Base-by-base conservation (phyloP, 2,888 invertebrate genomes). In the Andrena hattorfiana region DNA sequence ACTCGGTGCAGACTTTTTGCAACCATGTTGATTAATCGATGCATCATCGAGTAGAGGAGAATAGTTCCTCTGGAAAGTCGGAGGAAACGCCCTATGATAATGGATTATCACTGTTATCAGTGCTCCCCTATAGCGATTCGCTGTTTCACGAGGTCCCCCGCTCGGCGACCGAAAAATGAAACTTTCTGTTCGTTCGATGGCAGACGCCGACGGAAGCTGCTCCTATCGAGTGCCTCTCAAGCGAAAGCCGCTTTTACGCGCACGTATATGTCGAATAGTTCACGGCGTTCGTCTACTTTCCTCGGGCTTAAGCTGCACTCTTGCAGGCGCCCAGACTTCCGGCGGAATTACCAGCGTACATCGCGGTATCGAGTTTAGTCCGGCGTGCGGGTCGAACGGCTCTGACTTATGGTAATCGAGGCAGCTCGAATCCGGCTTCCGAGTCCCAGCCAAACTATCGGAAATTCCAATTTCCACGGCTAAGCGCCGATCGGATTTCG, bases 401-500 rank as follows among this genome's bases (percentile, higher is more conserved):
- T 16, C 20, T 73, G 73, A 83, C 81, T 81, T 67, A 56, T 73
- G 26, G 70, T 76, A 76, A 82, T 80, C 80, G 75, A 35, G 35
- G 28, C 3, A 8, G n/a, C 32, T 70, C 48, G 42, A 30, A 32
- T 74, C 68, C 23, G 28, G 42, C 56, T 72, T 72, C 70, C 69
- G 56, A 63, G 66, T 72, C 63, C 28, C 60, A 30, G 42, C 23
- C 67, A 54, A 71, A 73, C 73, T 48, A 51, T 70, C 71, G 81
- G 75, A 81, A 81, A 69, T 81, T 69, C 71, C 76, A 75, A 81
- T 81, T 81, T 83, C 76, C 81, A 75, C 59, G 71, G 56, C 63
- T 59, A 60, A 76, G 30, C 70, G 42, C 13, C 67, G 74, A 80
- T 80, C 67, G 56, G 74, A 82, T 79, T 74, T 54, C 72, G 20